phyloP scores from a whole-genome alignment of 2,888 invertebrate genomes.

The Eustalomyia histrio region DNA sequence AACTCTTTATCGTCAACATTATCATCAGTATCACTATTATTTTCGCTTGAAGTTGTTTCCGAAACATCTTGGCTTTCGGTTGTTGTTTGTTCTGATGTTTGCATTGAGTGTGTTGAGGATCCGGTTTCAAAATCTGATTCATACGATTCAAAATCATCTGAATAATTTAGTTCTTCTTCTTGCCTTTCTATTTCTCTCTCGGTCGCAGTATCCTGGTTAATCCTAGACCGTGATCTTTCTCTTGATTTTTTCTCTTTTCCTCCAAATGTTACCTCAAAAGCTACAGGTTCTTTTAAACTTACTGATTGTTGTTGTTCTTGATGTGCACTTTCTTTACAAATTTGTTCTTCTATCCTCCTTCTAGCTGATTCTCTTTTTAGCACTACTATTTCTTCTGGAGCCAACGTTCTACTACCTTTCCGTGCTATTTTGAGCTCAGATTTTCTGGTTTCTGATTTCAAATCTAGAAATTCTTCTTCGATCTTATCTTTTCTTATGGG shows the following conservation, averaged over 20 bases:
- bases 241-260: slow-evolving; percentile 55
- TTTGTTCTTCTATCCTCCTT: slow-evolving; percentile 68
- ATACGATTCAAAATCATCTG: slow-evolving; percentile 82
- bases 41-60: neutral
- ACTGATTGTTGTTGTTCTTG: neutral
- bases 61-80: slow-evolving; percentile 28
- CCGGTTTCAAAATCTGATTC: slow-evolving; percentile 82
- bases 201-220: neutral
- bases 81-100: slow-evolving; percentile 57
- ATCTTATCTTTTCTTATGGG: slow-evolving; percentile 68
- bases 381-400: slow-evolving; percentile 74
- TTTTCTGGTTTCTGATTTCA: slow-evolving; percentile 6
- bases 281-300: slow-evolving; percentile 72
- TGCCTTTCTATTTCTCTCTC: neutral
- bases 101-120: slow-evolving; percentile 64
- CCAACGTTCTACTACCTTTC: slow-evolving; percentile 72
- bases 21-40: slow-evolving; percentile 27
- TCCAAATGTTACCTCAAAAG: slow-evolving; percentile 77
- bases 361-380: slow-evolving; percentile 71
- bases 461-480: neutral
- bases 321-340: slow-evolving; percentile 21
- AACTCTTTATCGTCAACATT: slow-evolving; percentile 29
- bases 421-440: slow-evolving; percentile 28
- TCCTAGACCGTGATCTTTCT: slow-evolving; percentile 56
- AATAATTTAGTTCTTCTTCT: slow-evolving; percentile 75